Evolutionary conservation across 2,113 vertebrate genomes (phyloP).

Genomic region (Prochilodus magdalenae): DNA sequence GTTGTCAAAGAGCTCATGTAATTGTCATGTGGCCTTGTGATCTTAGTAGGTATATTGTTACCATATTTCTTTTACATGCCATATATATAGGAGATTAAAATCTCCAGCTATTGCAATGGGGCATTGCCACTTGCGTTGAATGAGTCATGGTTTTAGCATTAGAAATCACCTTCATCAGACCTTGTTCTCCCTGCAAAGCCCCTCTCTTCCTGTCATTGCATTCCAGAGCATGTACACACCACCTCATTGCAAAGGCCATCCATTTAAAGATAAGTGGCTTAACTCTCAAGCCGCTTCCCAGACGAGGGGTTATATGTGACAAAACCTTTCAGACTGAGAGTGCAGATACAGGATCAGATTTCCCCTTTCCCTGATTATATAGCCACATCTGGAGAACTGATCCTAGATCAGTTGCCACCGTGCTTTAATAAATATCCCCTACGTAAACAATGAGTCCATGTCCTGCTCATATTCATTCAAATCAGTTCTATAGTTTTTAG

Average conservation of each 20-base stretch:
- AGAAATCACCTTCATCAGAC: constrained; percentile 1
- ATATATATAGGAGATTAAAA: not conserved
- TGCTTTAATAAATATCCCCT: too few relatives aligned
- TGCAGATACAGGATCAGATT: constrained; percentile 6
- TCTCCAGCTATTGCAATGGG: not conserved
- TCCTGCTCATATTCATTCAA: too few relatives aligned
- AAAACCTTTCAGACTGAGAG: constrained; percentile 8
- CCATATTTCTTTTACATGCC: not conserved
- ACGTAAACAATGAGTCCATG: too few relatives aligned
- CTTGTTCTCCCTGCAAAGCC: constrained; percentile 1
- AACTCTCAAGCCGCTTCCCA: constrained; percentile 24
- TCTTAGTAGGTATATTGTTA: too few relatives aligned
- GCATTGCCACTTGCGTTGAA: constrained; percentile 6
- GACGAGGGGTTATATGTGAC: constrained; percentile 11
- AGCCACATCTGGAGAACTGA: not conserved
- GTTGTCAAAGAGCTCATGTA: too few relatives aligned
- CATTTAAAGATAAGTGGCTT: constrained; percentile 29
- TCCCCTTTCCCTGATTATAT: constrained; percentile 2
- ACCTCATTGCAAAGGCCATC: constrained; percentile 6
- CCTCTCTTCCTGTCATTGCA: constrained; percentile 11
- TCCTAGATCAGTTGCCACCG: not conserved
- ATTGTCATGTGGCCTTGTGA: too few relatives aligned
- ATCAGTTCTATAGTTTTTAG: too few relatives aligned
- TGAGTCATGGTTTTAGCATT: constrained; percentile 11
- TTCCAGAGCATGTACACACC: constrained; percentile 24